Evolutionary conservation across 2,113 vertebrate genomes (phyloP), one percentile per base, ranked within the genome.

Genomic region (Mystacornis crossleyi): DNA sequence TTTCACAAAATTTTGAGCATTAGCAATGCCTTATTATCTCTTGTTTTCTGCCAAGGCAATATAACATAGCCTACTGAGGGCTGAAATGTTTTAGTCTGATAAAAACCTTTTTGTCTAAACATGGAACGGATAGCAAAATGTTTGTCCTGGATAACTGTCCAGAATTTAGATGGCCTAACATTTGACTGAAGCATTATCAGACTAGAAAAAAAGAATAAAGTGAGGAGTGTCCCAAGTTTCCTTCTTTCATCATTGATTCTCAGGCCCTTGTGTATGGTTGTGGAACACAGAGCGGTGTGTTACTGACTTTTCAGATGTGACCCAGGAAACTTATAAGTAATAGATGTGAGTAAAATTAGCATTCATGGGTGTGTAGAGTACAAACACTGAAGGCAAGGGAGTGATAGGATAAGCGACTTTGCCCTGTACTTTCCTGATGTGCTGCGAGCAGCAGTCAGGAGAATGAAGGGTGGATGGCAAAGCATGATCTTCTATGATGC

Each of bases 261-360:
- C 85, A 82, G 33, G 43, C 26, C 8, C 10, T 72, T 40, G 25
- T 54, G 14, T 61, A 15, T 25, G 45, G 17, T 33, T 61, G 33
- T 75, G 60, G 84, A 81, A 48, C 25, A 14, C 9, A 33, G 24
- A 82, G 43, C 34, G 54, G 24, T 14, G n/a, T 0, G 0, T 57
- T 42, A 17, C 5, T 78, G 60, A 12, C 58, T 90, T 84, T 61
- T 66, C 69, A 57, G 53, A 40, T 80, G 11, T 26, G 50, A 65
- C 18, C 14, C 18, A 75, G 71, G 58, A 88, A 93, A 53, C 23
- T 23, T 57, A 2, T 4, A 19, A 20, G 36, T 48, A 60, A 61
- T 24, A 50, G 31, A 47, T 58, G 14, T 23, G 23, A 79, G 60
- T 60, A 67, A 66, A 79, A 81, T 53, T 34, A 55, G 17, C 7